Base-by-base conservation (phyloP, 2,888 invertebrate species). In the Eristalinus aeneus region DNA sequence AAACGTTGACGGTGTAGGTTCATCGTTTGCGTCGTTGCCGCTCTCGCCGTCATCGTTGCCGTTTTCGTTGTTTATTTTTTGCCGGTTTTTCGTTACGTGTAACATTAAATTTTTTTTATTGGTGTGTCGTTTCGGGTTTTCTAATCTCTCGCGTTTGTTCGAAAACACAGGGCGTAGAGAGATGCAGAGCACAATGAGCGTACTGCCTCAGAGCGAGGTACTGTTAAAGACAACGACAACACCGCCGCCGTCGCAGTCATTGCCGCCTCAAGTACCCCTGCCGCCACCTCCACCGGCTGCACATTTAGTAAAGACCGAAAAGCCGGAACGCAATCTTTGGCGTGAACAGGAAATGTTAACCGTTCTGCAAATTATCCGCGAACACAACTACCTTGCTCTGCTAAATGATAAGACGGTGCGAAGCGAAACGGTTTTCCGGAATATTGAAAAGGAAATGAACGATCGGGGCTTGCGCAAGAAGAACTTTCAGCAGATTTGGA, bases 401-500 rank as follows among this genome's bases (percentile, higher is more conserved):
- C 89, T 92, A 0, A 92, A 90, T 67, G 91, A 92, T 77, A 92
- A 92, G 53, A 91, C 90, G 36, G 89, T 91, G 27, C 92, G 91
- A 54, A 92, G 92, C 77, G 92, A 92, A 78, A 89, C 90, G 23
- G 91, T 92, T 3, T 92, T 92, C 58, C 90, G 90, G 0, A 90
- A 90, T 53, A 90, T 92, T 60, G 93, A 92, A 60, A 88, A 89
- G 22, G 87, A 90, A 46, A 92, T 92, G 92, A 89, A 90, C 39
- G 88, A 89, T 60, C 90, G 90, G 69, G 93, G 93, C 10, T 90
- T 89, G 75, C 89, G 89, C 11, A 92, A 92, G 76, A 92, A 92
- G 81, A 91, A 92, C 5, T 90, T 90, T 81, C 89, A 91, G 11
- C 92, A 92, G 86, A 92, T 92, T 78, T 92, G 92, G 92, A 92